These are phyloP conservation scores for Sebastes trivittatus DNA, from an alignment of 2,797 vertebrate genomes.

Conservation along the genomic window DNA sequence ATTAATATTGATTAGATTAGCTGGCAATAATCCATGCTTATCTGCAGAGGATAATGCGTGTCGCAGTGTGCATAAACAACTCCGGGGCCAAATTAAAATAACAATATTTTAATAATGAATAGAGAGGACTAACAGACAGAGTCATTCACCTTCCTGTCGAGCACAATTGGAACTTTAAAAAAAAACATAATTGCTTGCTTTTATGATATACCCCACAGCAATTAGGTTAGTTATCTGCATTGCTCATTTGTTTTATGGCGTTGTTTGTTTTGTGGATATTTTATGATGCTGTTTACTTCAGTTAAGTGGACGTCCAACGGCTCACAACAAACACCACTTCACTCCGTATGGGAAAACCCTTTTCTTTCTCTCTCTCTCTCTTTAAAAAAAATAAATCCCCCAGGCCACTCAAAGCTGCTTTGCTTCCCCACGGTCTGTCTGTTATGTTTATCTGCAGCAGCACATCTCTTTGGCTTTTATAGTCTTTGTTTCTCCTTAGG, in stretches of 20 bases:
- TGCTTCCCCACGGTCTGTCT: conserved; percentile 27
- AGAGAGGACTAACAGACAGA: not conserved
- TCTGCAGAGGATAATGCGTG: conserved; percentile 47
- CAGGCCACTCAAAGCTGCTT: conserved; percentile 35
- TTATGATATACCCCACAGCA: conserved; percentile 22
- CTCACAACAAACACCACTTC: conserved; percentile 34
- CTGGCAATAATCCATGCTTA: conserved; percentile 42
- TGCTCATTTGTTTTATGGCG: conserved; percentile 46
- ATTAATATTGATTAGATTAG: conserved; percentile 73
- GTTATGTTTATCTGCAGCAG: conserved; percentile 65
- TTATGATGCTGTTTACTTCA: conserved; percentile 45
- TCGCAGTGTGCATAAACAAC: conserved; percentile 41
- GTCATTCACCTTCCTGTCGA: conserved; percentile 6
- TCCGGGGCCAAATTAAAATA: conserved; percentile 48
- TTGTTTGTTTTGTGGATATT: conserved; percentile 50
- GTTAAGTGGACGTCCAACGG: conserved; percentile 45
- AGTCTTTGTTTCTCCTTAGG: conserved; percentile 50
- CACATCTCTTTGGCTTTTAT: conserved; percentile 62
- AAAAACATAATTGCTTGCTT: conserved; percentile 6
- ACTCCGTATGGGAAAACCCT: conserved; percentile 21
- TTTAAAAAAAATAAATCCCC: conserved; percentile 29
- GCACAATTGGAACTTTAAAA: conserved; percentile 3
- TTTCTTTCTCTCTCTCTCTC: not conserved
- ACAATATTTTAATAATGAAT: conserved; percentile 39
- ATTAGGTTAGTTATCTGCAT: conserved; percentile 37